Evolutionary conservation across 1,140 invertebrate genomes (phyloP).

Genomic region (Zaprionus vittiger): DNA sequence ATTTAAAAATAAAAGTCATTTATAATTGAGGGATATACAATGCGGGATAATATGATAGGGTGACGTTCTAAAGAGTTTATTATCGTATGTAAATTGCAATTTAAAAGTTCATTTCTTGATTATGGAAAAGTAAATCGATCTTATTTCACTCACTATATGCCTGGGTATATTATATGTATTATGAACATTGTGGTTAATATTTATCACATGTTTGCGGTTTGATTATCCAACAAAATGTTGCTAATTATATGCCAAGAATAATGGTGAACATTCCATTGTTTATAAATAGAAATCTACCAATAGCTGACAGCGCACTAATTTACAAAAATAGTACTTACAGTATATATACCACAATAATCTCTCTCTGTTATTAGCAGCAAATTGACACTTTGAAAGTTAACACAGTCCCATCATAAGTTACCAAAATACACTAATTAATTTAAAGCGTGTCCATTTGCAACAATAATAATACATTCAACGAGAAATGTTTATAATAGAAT

Average conservation of each 20-base stretch:
- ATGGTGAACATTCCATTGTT: too few relatives aligned
- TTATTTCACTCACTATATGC: too few relatives aligned
- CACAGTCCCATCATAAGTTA: conserved; percentile 10
- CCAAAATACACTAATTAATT: conserved; percentile 59
- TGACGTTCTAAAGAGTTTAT: not conserved
- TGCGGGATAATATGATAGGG: not conserved
- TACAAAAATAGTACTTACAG: too few relatives aligned
- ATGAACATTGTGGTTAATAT: too few relatives aligned
- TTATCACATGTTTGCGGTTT: not conserved
- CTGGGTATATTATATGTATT: too few relatives aligned
- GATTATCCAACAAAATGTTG: not conserved
- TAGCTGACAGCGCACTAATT: too few relatives aligned
- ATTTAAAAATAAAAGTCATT: not conserved
- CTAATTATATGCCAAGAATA: not conserved
- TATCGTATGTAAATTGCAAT: too few relatives aligned
- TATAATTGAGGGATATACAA: not conserved
- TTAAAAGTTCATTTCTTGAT: too few relatives aligned
- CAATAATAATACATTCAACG: conserved; percentile 22
- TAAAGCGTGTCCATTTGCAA: conserved; percentile 44
- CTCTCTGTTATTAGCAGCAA: not conserved
- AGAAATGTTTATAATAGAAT: conserved; percentile 14
- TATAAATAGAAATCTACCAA: not conserved
- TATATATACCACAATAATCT: not conserved
- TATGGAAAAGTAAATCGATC: too few relatives aligned
- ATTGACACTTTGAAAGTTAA: conserved; percentile 9